phyloP scores from a whole-genome alignment of 1,140 invertebrate genomes.

The Sesamia nonagrioides region DNA sequence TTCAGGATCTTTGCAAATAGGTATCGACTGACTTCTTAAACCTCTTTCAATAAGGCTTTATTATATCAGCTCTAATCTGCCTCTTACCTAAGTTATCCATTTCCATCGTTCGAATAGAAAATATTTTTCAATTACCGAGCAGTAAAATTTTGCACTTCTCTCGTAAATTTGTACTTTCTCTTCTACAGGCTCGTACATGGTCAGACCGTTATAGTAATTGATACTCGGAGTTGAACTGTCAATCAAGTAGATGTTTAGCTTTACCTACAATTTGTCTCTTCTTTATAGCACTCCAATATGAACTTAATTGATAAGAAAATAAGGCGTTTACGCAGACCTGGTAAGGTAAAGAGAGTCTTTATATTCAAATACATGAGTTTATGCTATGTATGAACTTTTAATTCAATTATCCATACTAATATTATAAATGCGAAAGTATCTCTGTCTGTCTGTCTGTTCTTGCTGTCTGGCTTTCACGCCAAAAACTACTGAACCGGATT shows the following conservation, averaged over 20 bases:
- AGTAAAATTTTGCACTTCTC: constrained; percentile 51
- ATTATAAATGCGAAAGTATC: too few relatives aligned
- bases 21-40: not conserved
- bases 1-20: not conserved
- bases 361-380: not conserved
- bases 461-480: too few relatives aligned
- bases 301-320: constrained; percentile 39
- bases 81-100: constrained; percentile 11
- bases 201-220: constrained; percentile 54
- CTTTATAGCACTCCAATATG: constrained; percentile 10
- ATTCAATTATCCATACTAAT: not conserved
- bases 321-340: not conserved
- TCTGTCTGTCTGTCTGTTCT: too few relatives aligned
- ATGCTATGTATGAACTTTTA: not conserved
- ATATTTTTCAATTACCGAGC: constrained; percentile 42
- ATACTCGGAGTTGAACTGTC: constrained; percentile 51
- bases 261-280: constrained; percentile 48
- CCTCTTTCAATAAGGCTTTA: not conserved
- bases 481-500: too few relatives aligned
- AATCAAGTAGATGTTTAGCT: constrained; percentile 52
- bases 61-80: not conserved
- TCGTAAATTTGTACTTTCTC: constrained; percentile 59
- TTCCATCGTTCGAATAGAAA: not conserved
- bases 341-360: not conserved
- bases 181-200: constrained; percentile 49